Evolutionary conservation across 2,888 invertebrate genomes (phyloP).

Genomic region (Erynnis tages): DNA sequence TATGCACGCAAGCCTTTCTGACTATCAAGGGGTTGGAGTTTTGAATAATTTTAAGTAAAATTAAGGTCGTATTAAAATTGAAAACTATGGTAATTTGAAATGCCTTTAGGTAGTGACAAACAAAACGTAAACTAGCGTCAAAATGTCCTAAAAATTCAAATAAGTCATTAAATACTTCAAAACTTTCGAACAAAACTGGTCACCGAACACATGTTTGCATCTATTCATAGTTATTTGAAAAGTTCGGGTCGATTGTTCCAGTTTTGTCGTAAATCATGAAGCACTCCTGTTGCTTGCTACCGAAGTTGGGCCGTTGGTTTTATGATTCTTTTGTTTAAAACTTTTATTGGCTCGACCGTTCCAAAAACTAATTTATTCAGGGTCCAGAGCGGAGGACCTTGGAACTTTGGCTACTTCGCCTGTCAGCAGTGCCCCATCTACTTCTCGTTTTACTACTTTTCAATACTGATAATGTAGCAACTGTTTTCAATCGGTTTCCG

Average conservation of each 20-base stretch:
- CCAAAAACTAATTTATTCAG: constrained; percentile 80
- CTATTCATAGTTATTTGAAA: constrained; percentile 75
- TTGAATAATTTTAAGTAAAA: no score
- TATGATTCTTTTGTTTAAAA: constrained; percentile 81
- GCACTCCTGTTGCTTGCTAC: constrained; percentile 73
- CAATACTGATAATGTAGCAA: background rate
- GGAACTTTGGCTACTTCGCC: constrained; percentile 49
- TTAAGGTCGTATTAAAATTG: no score
- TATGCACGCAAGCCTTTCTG: background rate
- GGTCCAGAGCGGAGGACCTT: constrained; percentile 60
- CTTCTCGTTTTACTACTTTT: constrained; percentile 12
- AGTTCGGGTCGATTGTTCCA: constrained; percentile 70
- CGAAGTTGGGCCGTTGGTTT: constrained; percentile 69
- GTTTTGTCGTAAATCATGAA: constrained; percentile 71
- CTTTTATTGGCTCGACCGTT: constrained; percentile 76
- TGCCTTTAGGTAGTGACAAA: no score
- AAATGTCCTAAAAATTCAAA: background rate
- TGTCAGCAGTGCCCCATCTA: constrained; percentile 3
- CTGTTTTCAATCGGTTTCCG: constrained; percentile 5
- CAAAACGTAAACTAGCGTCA: background rate
- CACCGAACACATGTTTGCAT: constrained; percentile 61
- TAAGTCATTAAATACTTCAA: constrained; percentile 13
- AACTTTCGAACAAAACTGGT: constrained; percentile 31
- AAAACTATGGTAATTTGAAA: no score
- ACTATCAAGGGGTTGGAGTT: no score